Evolutionary conservation across 2,113 vertebrate species (phyloP), one percentile per base, ranked within the genome.

Genomic region (Lophotis ruficrista): DNA sequence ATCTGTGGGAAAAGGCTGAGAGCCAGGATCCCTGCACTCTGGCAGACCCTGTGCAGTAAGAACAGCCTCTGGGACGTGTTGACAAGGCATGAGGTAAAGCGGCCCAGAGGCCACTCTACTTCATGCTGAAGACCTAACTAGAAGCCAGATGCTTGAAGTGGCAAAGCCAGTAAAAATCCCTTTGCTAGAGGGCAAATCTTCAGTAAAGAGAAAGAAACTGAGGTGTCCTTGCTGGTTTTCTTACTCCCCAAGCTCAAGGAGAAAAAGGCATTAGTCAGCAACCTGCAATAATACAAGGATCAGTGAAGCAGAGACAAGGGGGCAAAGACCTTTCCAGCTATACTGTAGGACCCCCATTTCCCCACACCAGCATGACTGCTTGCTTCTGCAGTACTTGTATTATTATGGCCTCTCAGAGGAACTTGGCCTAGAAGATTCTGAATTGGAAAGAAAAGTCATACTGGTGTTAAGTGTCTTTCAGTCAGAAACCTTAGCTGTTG

Each of bases 1-100:
- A 92, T 91, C 77, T 95, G 93, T 93, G 91, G 91, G 91, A 94
- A 96, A 94, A 95, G 81, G 93, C 93, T 69, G 81, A 41, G 81
- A 0, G 16, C 91, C 95, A 95, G 91, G 28, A 87, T 68, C 83
- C 83, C 93, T 84, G 91, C 65, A 56, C 91, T 91, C 87, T 94
- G 89, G 94, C 93, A 97, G 89, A 81, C 77, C 89, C 69, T 56
- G 47, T 31, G 80, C 89, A 89, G 60, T 66, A 64, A 81, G 89
- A 78, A 68, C 72, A 81, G 83, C 73, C 77, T 48, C 73, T 68
- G 68, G 64, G 96, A 87, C 0, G 0, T 60, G 80, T 19, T 81
- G 89, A 94, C 93, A 89, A 93, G 65, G 91, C 72, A 13, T 30
- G 81, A 82, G 66, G 84, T 91, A 82, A 83, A 91, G 81, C 65